These are phyloP conservation scores for Harpalus rubripes DNA, from an alignment of 2,888 invertebrate species.

Conservation along the genomic window DNA sequence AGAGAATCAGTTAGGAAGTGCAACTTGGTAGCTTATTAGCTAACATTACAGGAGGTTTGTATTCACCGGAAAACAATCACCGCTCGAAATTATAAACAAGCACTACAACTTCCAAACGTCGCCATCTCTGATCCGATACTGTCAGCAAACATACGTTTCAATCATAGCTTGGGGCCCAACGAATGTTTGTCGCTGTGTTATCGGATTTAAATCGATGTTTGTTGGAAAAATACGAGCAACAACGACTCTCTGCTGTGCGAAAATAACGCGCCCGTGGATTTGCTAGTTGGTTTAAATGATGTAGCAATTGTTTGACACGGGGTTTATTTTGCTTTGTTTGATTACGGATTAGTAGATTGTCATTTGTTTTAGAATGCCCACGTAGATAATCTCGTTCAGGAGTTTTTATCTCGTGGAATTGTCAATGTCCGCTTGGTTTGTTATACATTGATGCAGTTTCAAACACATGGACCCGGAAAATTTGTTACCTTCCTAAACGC, in stretches of 20 bases:
- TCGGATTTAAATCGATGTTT: conserved; percentile 52
- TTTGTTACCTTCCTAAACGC: neutral
- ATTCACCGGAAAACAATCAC: conserved; percentile 48
- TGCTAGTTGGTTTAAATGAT: conserved; percentile 42
- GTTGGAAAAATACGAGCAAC: conserved; percentile 42
- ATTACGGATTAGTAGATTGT: conserved; percentile 44
- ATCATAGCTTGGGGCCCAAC: conserved; percentile 32
- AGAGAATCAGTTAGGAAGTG: neutral
- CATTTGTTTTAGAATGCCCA: conserved; percentile 38
- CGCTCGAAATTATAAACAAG: conserved; percentile 52
- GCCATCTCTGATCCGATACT: conserved; percentile 12
- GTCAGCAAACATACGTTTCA: conserved; percentile 55
- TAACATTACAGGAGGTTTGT: conserved; percentile 38
- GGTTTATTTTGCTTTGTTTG: conserved; percentile 51
- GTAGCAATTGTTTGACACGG: conserved; percentile 24
- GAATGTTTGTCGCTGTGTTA: conserved; percentile 34
- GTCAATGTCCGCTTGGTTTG: neutral
- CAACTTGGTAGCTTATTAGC: conserved; percentile 39
- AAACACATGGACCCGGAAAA: neutral
- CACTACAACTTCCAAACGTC: conserved; percentile 27
- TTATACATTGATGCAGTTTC: neutral
- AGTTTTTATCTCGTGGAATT: neutral
- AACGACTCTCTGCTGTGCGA: conserved; percentile 25
- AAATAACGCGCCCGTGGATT: conserved; percentile 29
- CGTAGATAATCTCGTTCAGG: conserved; percentile 18